Conservation (phyloP, 2,888 invertebrate species). For the Furcula furcula region DNA sequence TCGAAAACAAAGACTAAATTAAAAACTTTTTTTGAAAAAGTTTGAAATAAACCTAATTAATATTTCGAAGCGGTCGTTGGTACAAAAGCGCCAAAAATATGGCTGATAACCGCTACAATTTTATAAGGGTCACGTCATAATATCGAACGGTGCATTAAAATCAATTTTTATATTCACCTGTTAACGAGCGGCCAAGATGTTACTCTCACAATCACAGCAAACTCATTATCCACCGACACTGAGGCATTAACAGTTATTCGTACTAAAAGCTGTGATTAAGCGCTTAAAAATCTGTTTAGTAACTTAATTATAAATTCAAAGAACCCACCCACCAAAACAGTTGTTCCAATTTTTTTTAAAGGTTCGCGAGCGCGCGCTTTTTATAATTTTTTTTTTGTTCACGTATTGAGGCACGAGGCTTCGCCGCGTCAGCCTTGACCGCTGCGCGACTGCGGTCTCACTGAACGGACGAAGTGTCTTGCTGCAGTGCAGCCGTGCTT, state of each 20-base stretch:
- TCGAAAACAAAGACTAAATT: conserved; percentile 13
- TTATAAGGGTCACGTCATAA: conserved; percentile 41
- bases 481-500: conserved; percentile 49
- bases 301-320: no score
- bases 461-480: conserved; percentile 60
- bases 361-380: conserved; percentile 70
- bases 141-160: conserved; percentile 49
- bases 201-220: conserved; percentile 71
- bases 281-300: no score
- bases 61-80: conserved; percentile 27
- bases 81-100: conserved; percentile 29
- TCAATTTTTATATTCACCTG: conserved; percentile 70
- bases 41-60: conserved; percentile 28
- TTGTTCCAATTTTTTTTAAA: conserved; percentile 61
- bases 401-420: conserved; percentile 44
- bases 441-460: conserved; percentile 69
- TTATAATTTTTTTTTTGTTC: conserved; percentile 49
- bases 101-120: conserved; percentile 12
- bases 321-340: no score
- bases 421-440: conserved; percentile 69
- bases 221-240: conserved; percentile 75
- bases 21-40: conserved; percentile 1
- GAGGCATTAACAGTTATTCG: conserved; percentile 70
- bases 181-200: conserved; percentile 62
- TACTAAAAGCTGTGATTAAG: conserved; percentile 60